A percentile compares a stretch with the other conserved stretches of the same genome.
phyloP scores from a whole-genome alignment of 2,888 invertebrate species.

The Liodrosophila aerea region DNA sequence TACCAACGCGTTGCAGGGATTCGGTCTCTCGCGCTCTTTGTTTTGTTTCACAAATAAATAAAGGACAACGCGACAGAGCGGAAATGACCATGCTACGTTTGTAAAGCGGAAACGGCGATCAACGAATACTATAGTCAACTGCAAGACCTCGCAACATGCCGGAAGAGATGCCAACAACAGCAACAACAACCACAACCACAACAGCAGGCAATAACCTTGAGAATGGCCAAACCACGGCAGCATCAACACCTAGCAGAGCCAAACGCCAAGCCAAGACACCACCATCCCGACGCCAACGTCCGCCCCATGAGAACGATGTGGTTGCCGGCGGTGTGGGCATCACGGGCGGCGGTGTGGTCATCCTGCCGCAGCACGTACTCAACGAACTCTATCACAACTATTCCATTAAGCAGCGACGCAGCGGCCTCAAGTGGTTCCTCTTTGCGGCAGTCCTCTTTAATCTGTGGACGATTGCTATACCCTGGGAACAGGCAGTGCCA shows the following conservation, averaged over 20 bases:
- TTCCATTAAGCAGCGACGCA: constrained; percentile 88
- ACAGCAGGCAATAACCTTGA: constrained; percentile 42
- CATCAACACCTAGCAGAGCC: constrained; percentile 47
- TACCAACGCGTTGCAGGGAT: constrained; percentile 40
- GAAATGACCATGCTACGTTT: constrained; percentile 57
- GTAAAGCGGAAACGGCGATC: constrained; percentile 53
- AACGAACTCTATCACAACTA: constrained; percentile 89
- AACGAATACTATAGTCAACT: constrained; percentile 27
- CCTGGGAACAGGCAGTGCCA: constrained; percentile 83
- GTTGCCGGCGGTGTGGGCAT: constrained; percentile 61
- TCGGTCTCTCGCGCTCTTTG: constrained; percentile 13
- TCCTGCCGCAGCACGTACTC: constrained; percentile 84
- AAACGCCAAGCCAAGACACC: constrained; percentile 50
- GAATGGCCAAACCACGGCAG: constrained; percentile 61
- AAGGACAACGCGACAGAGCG: constrained; percentile 31
- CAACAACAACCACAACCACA: neutral
- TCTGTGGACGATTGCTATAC: constrained; percentile 85
- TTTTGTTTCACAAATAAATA: constrained; percentile 36
- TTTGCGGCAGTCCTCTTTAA: constrained; percentile 87
- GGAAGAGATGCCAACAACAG: constrained; percentile 49
- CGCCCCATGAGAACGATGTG: constrained; percentile 52
- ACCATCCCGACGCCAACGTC: constrained; percentile 41
- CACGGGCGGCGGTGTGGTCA: constrained; percentile 74
- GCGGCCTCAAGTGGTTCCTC: constrained; percentile 88
- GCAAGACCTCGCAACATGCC: constrained; percentile 52